Evolutionary conservation across 2,888 invertebrate genomes (phyloP).

Genomic region (Xylota segnis): DNA sequence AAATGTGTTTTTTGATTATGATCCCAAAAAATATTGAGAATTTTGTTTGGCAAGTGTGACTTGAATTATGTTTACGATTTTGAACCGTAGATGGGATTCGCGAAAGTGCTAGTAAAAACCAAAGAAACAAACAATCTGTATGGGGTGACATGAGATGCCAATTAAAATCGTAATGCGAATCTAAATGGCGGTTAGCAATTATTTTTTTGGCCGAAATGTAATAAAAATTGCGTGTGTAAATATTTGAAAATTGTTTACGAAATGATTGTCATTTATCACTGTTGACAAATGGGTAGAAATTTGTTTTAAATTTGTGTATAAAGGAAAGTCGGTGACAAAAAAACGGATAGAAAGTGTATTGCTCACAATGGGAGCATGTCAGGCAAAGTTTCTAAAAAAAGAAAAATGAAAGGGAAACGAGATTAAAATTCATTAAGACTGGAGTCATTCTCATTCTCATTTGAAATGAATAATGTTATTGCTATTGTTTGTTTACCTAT

Average conservation of each 20-base stretch:
- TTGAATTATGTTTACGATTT: slow-evolving; percentile 50
- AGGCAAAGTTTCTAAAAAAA: background rate
- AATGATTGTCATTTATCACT: slow-evolving; percentile 9
- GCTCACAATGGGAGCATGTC: background rate
- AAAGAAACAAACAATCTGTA: background rate
- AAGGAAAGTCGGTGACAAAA: slow-evolving; percentile 6
- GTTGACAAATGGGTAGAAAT: background rate
- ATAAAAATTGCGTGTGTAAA: slow-evolving; percentile 5
- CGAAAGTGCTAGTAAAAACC: slow-evolving; percentile 4
- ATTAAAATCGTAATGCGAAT: slow-evolving; percentile 48
- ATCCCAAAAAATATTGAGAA: background rate
- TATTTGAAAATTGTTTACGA: background rate
- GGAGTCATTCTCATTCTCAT: background rate
- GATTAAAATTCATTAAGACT: background rate
- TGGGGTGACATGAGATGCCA: slow-evolving; percentile 13
- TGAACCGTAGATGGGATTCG: slow-evolving; percentile 10
- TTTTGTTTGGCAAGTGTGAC: slow-evolving; percentile 37
- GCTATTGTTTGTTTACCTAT: background rate
- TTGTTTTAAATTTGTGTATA: background rate
- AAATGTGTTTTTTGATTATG: slow-evolving; percentile 28
- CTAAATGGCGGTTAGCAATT: slow-evolving; percentile 4
- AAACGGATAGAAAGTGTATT: slow-evolving; percentile 6
- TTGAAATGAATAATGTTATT: background rate
- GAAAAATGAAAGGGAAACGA: background rate
- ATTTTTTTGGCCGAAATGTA: slow-evolving; percentile 1